Evolutionary conservation across 2,797 vertebrate species (phyloP).

Genomic region (Muraenolepis orangiensis): DNA sequence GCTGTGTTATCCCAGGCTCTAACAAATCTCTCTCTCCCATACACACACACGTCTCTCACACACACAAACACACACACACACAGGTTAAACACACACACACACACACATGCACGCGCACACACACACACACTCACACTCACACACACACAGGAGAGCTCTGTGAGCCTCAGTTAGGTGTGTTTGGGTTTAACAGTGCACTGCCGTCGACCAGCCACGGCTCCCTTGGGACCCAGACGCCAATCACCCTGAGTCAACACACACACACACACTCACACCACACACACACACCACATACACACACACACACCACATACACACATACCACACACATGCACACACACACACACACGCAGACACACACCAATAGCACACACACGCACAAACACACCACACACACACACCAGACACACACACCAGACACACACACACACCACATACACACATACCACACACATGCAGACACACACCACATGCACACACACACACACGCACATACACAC

Average conservation of each 20-base stretch:
- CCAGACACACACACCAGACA: not conserved
- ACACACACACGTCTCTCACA: not conserved
- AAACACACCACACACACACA: not conserved
- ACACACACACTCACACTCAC: conserved; percentile 23
- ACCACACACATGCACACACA: conserved; percentile 16
- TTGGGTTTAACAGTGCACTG: conserved; percentile 66
- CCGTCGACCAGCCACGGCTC: conserved; percentile 62
- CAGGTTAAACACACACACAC: conserved; percentile 7
- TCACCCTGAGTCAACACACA: conserved; percentile 64
- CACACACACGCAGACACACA: conserved; percentile 3
- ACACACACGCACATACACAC: not conserved
- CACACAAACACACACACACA: conserved; percentile 10
- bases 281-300: too few species aligned
- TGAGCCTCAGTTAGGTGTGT: conserved; percentile 69
- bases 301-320: too few species aligned
- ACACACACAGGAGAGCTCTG: conserved; percentile 58
- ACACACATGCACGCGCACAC: conserved; percentile 20
- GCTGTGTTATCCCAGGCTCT: conserved; percentile 23
- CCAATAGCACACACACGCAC: too few species aligned
- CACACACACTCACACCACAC: conserved; percentile 13
- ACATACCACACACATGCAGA: not conserved
- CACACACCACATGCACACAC: not conserved
- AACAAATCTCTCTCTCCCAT: conserved; percentile 15
- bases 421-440: too few species aligned
- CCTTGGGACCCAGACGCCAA: conserved; percentile 56